Evolutionary conservation across 2,113 vertebrate species (phyloP), one percentile per base, ranked within the genome.

Genomic region (Henicopernis longicauda): DNA sequence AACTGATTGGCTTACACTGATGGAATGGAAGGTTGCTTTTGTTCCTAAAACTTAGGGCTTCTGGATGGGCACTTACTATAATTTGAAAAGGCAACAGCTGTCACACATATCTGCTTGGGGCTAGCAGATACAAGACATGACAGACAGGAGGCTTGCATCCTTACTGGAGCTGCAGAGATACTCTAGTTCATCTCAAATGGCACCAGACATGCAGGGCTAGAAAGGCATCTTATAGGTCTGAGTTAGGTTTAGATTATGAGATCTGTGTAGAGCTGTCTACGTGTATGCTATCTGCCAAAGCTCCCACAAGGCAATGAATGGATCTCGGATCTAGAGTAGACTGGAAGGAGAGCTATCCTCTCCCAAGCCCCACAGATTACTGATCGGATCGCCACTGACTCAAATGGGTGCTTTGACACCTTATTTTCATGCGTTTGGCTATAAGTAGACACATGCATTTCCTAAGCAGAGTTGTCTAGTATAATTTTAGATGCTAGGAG

Each of bases 321-420:
- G 40, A 14, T 57, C 47, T 29, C 63, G 16, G 16, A 71, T 45
- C 13, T 52, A 63, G 67, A 93, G 66, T 2, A 76, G 44, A 21
- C 23, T 49, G 34, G 36, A 86, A 74, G 34, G 6, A 74, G 54
- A 90, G 17, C 27, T 72, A 38, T 76, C 44, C 9, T 59, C 42
- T 74, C 70, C 36, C 38, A 57, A 34, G 12, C 8, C 58, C 25
- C 54, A 50, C 5, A 29, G 20, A 29, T 71, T 54, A 71, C 12
- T 26, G 42, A 55, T 23, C 1, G 1, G 32, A 50, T 19, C n/a
- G 29, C 18, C 26, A 72, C 44, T 0, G 0, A 52, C 57, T 72
- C 52, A 72, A 50, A 50, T 18, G 1, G 1, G 22, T 67, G 40
- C 22, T 85, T 88, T 67, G 23, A 57, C 50, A 87, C 7, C 34